A percentile compares a stretch with the other conserved stretches of the same genome.
These are phyloP conservation scores for Cromileptes altivelis DNA, from an alignment of 2,113 vertebrate species.

Conservation along the genomic window DNA sequence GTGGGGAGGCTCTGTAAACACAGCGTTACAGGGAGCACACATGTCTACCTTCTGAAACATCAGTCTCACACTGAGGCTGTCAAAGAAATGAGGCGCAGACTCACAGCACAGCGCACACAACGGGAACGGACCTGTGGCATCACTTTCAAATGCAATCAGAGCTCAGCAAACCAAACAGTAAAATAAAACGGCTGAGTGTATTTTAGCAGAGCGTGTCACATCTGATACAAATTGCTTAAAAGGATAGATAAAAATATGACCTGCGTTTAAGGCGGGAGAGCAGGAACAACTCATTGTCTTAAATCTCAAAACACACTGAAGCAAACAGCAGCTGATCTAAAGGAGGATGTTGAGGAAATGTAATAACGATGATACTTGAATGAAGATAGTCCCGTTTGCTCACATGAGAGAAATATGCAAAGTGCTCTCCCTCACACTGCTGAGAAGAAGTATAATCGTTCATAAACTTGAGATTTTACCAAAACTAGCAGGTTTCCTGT, in stretches of 20 bases:
- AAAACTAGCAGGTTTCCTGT: constrained; percentile 80
- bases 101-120: constrained; percentile 64
- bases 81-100: constrained; percentile 66
- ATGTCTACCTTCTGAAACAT: constrained; percentile 77
- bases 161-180: constrained; percentile 56
- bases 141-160: constrained; percentile 77
- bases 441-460: constrained; percentile 74
- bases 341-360: constrained; percentile 29
- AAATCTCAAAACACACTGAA: constrained; percentile 31
- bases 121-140: constrained; percentile 74
- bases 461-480: constrained; percentile 80
- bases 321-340: constrained; percentile 38
- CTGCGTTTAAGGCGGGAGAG: constrained; percentile 50
- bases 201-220: constrained; percentile 58
- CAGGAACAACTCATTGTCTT: constrained; percentile 25
- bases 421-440: constrained; percentile 42
- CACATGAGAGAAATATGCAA: constrained; percentile 66
- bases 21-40: constrained; percentile 71
- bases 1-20: constrained; percentile 79
- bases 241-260: constrained; percentile 58
- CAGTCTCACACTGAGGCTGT: constrained; percentile 81
- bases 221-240: constrained; percentile 41
- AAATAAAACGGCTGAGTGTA: constrained; percentile 53
- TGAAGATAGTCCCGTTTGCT: constrained; percentile 56
- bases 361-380: constrained; percentile 40